Evolutionary conservation across 1,140 invertebrate species (phyloP), one percentile per base, ranked within the genome.

Genomic region (Bombus cullumanus): DNA sequence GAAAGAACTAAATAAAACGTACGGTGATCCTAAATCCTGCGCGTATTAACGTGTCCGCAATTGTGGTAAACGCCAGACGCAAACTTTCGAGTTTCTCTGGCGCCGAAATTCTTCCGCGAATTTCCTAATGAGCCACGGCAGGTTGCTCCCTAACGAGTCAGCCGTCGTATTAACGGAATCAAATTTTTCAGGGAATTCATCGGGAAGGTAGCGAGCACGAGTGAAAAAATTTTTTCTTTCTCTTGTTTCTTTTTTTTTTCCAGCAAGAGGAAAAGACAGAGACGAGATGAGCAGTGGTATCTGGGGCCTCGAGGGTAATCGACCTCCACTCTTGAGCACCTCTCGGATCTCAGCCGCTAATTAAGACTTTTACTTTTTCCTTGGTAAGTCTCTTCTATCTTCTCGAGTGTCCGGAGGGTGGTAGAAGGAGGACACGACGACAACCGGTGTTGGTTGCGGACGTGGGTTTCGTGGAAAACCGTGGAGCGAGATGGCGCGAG

Each of bases 321-420:
- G 89, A 90, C 83, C 83, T 90, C 69, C 86, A 88, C 72, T 71
- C 83, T 82, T 90, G 81, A 88, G 83, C 86, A 90, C 73, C 81
- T 90, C 89, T 90, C 62, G 53, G 89, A 90, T 90, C 86, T 90
- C 89, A 86, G 89, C 86, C 83, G 66, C 90, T 91, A 91, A 91
- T 91, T 91, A 91, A 91, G 90, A 91, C 87, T 90, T 90, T 91
- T 91, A 90, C 87, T 88, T 90, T 90, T 88, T 90, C 76, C 80
- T 39, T 53, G 86, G 71, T 43, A 76, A 89, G 78, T 91, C 89
- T 90, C 80, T 88, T 73, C 77, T 86, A 90, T 88, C 86, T 90
- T 47, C 64, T 83, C 78, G 57, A 89, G 72, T 78, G 71, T 88
- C 88, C 81, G 31, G 31, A 9, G 31, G 62, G 62, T 15, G 73